Evolutionary conservation across 2,113 vertebrate genomes (phyloP).

Genomic region (Psophia crepitans): DNA sequence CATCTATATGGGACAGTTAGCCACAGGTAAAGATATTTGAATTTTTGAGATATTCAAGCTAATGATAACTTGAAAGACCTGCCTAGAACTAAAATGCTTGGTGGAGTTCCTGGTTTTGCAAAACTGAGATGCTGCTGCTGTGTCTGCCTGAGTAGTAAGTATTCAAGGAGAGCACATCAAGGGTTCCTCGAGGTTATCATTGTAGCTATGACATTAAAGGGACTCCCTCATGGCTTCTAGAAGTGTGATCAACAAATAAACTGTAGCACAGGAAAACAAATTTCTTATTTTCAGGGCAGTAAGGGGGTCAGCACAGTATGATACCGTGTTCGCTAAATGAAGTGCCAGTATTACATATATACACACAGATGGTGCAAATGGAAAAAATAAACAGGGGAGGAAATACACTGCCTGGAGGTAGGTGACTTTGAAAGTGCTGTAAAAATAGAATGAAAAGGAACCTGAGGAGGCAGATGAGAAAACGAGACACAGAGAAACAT

Average conservation of each 20-base stretch:
- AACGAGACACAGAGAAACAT: background rate
- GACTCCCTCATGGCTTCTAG: background rate
- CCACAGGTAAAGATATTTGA: background rate
- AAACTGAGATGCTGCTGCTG: background rate
- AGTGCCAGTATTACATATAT: background rate
- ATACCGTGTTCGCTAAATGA: background rate
- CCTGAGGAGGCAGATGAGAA: background rate
- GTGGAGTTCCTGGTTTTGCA: background rate
- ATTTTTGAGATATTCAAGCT: background rate
- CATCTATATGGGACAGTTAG: background rate
- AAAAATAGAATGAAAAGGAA: background rate
- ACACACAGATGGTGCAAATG: conserved; percentile 17
- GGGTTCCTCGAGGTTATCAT: background rate
- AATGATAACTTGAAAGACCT: background rate
- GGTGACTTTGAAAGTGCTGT: conserved; percentile 4
- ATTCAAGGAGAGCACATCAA: background rate
- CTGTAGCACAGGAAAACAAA: background rate
- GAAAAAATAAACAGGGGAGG: background rate
- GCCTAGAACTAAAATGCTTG: background rate
- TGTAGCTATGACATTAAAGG: background rate
- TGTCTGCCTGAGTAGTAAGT: background rate
- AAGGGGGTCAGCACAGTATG: background rate
- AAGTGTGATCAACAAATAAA: conserved; percentile 34
- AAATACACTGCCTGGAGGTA: conserved; percentile 21
- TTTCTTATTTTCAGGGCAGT: conserved; percentile 15